Evolutionary conservation across 2,113 vertebrate genomes (phyloP), one percentile per base, ranked within the genome.

Genomic region (Atlantisia rogersi): DNA sequence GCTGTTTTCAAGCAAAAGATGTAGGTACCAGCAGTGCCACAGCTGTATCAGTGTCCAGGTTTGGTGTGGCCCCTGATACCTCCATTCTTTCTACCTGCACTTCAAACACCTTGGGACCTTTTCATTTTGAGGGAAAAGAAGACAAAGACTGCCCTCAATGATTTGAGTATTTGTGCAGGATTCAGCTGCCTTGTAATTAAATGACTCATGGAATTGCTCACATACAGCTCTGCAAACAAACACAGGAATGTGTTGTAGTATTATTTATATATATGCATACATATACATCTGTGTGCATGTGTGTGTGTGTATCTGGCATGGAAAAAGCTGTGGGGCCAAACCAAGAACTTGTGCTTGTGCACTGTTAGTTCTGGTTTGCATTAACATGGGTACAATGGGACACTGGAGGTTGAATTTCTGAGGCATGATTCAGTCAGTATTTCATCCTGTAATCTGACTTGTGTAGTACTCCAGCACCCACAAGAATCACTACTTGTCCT

Each of bases 331-430:
- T 88, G 65, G 80, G 67, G 95, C 68, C 73, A 81, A 88, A 77
- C 28, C n/a, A 52, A 46, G 67, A 64, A 73, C 59, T 90, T 24
- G 16, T 63, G 65, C 48, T 78, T 74, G 39, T 76, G 39, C 37
- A 92, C 32, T 32, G 15, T 35, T 62, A 84, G 60, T 22, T 92
- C 95, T 95, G 96, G 77, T 95, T 95, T 87, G 58, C 58, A 85
- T 95, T 95, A 96, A 60, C n/a, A 90, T 0, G 26, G 86, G 81
- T 91, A 92, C 89, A 84, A 39, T 89, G 46, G 75, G 83, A 95
- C 83, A 91, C 77, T 64, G 76, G 35, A 94, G 86, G 50, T 70
- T 85, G 81, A 92, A 91, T 93, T 94, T 97, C 93, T 95, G 82
- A 94, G 82, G 28, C 78, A 39, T 94, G 94, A 95, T 82, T 95